These are phyloP conservation scores for Apeltes quadracus DNA, from an alignment of 2,113 vertebrate genomes.

Conservation along the genomic window DNA sequence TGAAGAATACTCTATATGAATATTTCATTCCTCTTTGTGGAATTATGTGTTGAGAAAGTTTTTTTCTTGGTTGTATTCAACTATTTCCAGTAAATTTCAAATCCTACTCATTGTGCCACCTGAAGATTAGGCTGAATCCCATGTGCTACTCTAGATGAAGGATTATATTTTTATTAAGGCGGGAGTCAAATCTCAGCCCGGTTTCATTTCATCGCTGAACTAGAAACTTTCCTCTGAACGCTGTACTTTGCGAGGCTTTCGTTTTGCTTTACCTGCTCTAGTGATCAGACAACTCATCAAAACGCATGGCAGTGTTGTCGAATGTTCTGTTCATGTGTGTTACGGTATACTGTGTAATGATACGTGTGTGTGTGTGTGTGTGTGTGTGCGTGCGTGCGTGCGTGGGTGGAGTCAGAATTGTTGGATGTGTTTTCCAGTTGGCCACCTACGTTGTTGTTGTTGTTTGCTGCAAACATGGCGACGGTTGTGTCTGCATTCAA, in stretches of 20 bases:
- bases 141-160: constrained; percentile 55
- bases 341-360: constrained; percentile 69
- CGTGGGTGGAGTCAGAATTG: constrained; percentile 61
- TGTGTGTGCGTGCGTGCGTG: constrained; percentile 57
- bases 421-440: constrained; percentile 69
- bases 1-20: constrained; percentile 70
- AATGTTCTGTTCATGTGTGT: constrained; percentile 70
- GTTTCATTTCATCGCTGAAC: constrained; percentile 41
- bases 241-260: constrained; percentile 56
- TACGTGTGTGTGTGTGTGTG: constrained; percentile 59
- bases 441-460: constrained; percentile 68
- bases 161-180: constrained; percentile 70
- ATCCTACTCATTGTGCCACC: constrained; percentile 43
- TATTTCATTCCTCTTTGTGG: constrained; percentile 79
- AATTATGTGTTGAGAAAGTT: constrained; percentile 69
- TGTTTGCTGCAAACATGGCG: constrained; percentile 64
- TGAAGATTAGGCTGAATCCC: constrained; percentile 50
- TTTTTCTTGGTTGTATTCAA: constrained; percentile 51
- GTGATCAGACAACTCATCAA: constrained; percentile 65
- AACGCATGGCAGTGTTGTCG: constrained; percentile 78
- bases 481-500: constrained; percentile 52
- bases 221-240: constrained; percentile 24
- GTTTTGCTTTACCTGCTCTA: constrained; percentile 49
- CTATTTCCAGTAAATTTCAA: constrained; percentile 52
- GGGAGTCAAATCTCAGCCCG: constrained; percentile 24